Base-by-base conservation (phyloP, 2,797 vertebrate genomes). In the Cyclura pinguis region DNA sequence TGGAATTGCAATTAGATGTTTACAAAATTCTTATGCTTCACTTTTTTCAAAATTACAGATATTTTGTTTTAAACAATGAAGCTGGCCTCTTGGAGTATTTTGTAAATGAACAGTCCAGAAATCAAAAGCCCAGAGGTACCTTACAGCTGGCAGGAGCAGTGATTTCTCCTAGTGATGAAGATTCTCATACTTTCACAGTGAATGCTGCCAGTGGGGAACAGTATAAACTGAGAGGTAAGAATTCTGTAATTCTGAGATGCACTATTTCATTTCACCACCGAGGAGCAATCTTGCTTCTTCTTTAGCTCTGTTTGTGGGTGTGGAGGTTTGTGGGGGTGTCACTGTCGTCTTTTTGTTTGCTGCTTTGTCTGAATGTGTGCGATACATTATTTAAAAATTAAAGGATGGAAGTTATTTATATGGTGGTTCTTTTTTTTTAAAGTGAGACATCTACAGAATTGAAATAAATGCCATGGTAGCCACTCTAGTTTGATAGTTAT, bases 181-280 rank as follows among this genome's bases (percentile, higher is more conserved):
- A 99, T 96, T 99, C 98, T 0, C 99, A 99, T 92, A 99, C 99
- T 76, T 99, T 99, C 95, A 99, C 99, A 0, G 99, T 99, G 92
- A 99, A 99, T 10, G 98, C 99, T 94, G 99, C 99, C 96, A 99
- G 98, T 0, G 99, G 99, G 89, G 99, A 99, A 95, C 99, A 99
- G 96, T 99, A 99, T 97, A 99, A 99, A 96, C 98, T 99, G 86
- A 97, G 99, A 98, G 99, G 99, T 99, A 96, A 42, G 94, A 72
- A 24, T 32, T 81, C 16, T 27, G 35, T 18, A 18, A 24, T 72
- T 90, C 73, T 81, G 89, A 52, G 0, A 80, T 86, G 83, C 69
- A 50, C 1, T 84, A 14, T 27, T 2, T 24, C 12, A 72, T 89
- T 92, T 92, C 90, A 90, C 92, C 93, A 81, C 84, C 92, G 95